Conservation (phyloP, 2,113 vertebrate genomes). For the Neodon shergylaensis region DNA sequence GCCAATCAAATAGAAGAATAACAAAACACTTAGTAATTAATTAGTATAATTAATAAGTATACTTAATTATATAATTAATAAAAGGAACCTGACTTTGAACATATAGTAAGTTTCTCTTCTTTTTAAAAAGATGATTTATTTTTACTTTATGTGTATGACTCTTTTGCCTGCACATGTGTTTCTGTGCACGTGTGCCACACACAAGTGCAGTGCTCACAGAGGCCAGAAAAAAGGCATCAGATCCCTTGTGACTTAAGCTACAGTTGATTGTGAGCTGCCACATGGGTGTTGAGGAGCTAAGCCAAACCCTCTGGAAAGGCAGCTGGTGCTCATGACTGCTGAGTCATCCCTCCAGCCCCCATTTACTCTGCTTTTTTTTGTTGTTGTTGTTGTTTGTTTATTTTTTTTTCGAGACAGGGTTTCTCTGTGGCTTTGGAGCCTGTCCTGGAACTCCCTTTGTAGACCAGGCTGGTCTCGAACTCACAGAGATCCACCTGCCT, state of each 20-base stretch:
- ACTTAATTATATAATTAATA: background rate
- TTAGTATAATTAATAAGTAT: background rate
- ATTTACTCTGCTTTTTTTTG: too few relatives aligned
- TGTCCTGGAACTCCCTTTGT: too few relatives aligned
- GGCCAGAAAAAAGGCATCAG: background rate
- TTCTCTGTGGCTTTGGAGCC: too few relatives aligned
- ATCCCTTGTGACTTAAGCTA: background rate
- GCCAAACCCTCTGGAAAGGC: background rate
- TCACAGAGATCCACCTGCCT: too few relatives aligned
- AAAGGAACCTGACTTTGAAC: background rate
- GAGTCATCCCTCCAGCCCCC: background rate
- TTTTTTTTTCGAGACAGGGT: too few relatives aligned
- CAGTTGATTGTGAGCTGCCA: background rate
- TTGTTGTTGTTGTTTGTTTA: too few relatives aligned
- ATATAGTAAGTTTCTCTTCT: background rate
- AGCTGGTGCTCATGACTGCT: background rate
- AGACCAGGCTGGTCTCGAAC: too few relatives aligned
- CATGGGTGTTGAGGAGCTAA: background rate
- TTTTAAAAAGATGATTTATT: background rate
- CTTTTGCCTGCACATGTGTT: background rate
- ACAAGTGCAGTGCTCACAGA: background rate
- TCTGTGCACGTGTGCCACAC: background rate
- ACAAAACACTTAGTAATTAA: background rate
- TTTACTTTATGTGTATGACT: background rate
- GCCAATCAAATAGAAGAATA: background rate